Conservation (phyloP, 2,797 vertebrate species). For the Sitta carolinensis region DNA sequence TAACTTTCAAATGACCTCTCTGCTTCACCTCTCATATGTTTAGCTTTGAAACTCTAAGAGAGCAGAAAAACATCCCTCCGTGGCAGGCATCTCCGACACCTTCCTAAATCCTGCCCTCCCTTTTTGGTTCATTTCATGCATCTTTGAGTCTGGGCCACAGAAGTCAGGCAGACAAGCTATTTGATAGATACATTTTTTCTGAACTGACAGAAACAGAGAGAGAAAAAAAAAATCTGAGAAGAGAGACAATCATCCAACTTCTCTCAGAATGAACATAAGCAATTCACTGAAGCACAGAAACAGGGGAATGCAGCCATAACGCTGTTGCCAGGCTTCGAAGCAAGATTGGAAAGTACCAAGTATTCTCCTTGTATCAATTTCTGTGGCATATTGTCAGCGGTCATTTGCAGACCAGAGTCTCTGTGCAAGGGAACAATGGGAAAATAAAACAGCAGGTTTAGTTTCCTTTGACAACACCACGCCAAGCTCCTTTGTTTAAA, state of each 20-base stretch:
- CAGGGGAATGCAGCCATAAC: not conserved
- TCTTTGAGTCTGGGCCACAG: not conserved
- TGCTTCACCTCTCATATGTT: not conserved
- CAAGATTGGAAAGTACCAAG: not conserved
- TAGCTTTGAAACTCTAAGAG: not conserved
- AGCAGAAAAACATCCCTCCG: not conserved
- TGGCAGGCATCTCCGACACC: not conserved
- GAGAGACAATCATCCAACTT: not conserved
- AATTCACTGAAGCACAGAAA: not conserved
- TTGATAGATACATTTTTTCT: not conserved
- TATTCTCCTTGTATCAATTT: not conserved
- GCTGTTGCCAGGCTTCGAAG: not conserved
- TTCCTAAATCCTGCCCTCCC: conserved; percentile 18
- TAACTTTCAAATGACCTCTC: conserved; percentile 13
- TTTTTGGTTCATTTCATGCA: conserved; percentile 23
- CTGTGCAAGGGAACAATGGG: conserved; percentile 6
- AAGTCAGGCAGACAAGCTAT: not conserved
- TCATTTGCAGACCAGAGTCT: not conserved
- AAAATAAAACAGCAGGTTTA: conserved; percentile 22
- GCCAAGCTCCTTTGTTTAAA: conserved; percentile 20
- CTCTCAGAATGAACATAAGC: not conserved
- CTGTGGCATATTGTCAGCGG: not conserved
- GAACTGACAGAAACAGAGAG: not conserved
- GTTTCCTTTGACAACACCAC: not conserved
- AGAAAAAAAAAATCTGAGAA: not conserved